Evolutionary conservation across 2,888 invertebrate genomes (phyloP), one percentile per base, ranked within the genome.

Genomic region (Microchrysa polita): DNA sequence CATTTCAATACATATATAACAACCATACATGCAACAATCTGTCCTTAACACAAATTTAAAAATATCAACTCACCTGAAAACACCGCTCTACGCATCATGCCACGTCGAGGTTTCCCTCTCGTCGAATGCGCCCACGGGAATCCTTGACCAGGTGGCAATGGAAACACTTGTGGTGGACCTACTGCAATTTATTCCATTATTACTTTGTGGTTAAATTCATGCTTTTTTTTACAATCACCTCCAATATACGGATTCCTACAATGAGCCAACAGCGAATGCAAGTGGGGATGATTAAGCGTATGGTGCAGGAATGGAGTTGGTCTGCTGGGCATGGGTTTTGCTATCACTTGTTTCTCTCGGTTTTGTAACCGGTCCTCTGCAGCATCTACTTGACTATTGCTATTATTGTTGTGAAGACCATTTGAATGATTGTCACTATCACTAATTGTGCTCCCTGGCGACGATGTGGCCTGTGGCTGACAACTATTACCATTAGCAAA

Each of bases 21-120:
- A n/a, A n/a, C n/a, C n/a, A 34, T 34, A 34, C 7, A 34, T 7
- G 7, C 27, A 7, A 34, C 27, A 34, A 34, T n/a, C 27, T 34
- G 27, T 34, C 27, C 27, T 34, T 34, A 7, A 34, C 27, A 34
- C 27, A 2, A 34, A 34, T 34, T 34, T 34, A 2, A 2, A 34
- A 5, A 42, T 52, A n/a, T 5, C 48, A n/a, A 74, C 82, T 76
- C 79, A 85, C 85, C 85, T 1, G 95, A 95, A 88, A 98, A 98
- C 53, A 98, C 98, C 0, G 98, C 98, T 52, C 98, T 87, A 53
- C 98, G 87, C 93, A 98, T 94, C 97, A 98, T 98, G 0, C 97
- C 97, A 5, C 97, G 88, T 0, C 98, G 89, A 0, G 97, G 97
- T 83, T 97, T 96, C 81, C 96, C 95, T 84, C 95, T 88, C 27